Conservation (phyloP, 2,888 invertebrate genomes). For the Eristalis tenax region DNA sequence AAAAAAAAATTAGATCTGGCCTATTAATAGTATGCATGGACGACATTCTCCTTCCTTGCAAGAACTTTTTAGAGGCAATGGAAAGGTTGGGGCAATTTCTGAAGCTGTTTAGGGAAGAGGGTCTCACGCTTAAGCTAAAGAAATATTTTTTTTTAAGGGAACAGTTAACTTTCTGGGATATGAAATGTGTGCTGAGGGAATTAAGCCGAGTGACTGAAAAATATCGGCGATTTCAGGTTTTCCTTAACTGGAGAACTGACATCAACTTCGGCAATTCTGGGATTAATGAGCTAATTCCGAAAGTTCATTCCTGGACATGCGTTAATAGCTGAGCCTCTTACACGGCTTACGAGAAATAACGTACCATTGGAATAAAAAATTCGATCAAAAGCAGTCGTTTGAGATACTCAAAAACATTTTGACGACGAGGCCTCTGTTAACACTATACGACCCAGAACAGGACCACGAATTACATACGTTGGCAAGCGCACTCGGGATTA, state of each 20-base stretch:
- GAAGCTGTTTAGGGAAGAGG: background rate
- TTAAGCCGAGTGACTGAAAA: background rate
- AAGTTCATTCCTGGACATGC: background rate
- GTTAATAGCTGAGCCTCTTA: constrained; percentile 2
- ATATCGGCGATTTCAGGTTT: background rate
- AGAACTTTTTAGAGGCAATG: background rate
- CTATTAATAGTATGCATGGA: too few relatives aligned
- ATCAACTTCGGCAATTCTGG: constrained; percentile 6
- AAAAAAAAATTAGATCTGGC: too few relatives aligned
- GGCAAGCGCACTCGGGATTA: background rate
- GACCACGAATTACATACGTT: background rate
- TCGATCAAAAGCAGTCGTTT: background rate
- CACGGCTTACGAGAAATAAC: background rate
- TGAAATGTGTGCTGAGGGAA: background rate
- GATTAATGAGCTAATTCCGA: background rate
- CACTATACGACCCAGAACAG: background rate
- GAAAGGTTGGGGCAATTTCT: background rate
- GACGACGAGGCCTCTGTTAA: background rate
- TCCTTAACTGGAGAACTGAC: background rate
- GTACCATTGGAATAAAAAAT: background rate
- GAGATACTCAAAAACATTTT: background rate
- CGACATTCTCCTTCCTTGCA: too few relatives aligned
- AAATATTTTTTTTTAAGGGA: background rate
- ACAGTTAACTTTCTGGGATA: too few relatives aligned
- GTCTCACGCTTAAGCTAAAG: constrained; percentile 9